Base-by-base conservation (phyloP, 1,140 invertebrate species). In the Pseudomyrmex sp. region DNA sequence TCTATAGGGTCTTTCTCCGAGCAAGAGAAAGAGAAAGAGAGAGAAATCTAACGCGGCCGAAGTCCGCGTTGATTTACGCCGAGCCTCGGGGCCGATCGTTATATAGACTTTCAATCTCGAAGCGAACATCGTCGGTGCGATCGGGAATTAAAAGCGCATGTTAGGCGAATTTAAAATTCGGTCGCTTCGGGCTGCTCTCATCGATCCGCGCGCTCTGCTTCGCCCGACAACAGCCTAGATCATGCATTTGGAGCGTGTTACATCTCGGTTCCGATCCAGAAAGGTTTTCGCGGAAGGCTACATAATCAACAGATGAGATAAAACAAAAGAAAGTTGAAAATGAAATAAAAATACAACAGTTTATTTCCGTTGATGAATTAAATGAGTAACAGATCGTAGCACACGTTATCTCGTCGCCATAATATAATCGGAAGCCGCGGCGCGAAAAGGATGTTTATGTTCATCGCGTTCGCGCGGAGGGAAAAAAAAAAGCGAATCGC, bases 21-120 rank as follows among this genome's bases (percentile, higher is more conserved):
- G 12, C 54, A 13, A 20, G 35, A 35, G 35, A 5, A 3, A 35
- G 35, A 7, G 35, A 35, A 5, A 35, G 35, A 7, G 35, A 35
- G 44, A 15, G 12, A 15, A 61, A 50, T 23, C 50, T 9, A 26
- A 69, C 66, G 66, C 10, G 18, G 10, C 63, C 18, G 18, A 50
- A 10, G 63, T 59, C 74, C 56, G 48, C 52, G 18, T 65, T 69
- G 75, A 87, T 82, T 84, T 76, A 65, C 69, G 54, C 66, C 50
- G 50, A 35, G 68, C 20, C 66, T 77, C 76, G 84, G 73, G 73
- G 72, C 77, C 69, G 46, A 61, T 44, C n/a, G 23, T 66, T 75
- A 35, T 35, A 35, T 35, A 62, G 18, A 48, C n/a, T 74, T 82
- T 82, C 70, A 73, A 63, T 74, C 46, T 23, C n/a, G 23, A 35